These are phyloP conservation scores for Hydraecia micacea DNA, from an alignment of 2,888 invertebrate species.

Conservation along the genomic window DNA sequence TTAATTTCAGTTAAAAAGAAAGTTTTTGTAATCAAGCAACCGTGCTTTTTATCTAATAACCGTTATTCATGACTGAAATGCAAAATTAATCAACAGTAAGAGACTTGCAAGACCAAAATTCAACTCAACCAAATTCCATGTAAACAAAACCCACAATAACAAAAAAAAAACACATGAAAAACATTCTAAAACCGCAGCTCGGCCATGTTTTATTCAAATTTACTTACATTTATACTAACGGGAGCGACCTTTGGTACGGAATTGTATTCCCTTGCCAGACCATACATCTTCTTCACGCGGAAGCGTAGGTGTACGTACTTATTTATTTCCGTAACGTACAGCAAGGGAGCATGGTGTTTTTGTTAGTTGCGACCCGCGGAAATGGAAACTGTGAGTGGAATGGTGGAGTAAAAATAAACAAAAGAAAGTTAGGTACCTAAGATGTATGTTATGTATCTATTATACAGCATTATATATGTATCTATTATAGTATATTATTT, in stretches of 20 bases:
- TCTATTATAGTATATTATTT: too few species aligned
- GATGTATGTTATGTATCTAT: too few species aligned
- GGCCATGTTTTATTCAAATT: constrained; percentile 90
- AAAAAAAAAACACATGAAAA: constrained; percentile 53
- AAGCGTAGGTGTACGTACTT: constrained; percentile 75
- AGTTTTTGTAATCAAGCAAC: background rate
- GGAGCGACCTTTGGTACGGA: constrained; percentile 88
- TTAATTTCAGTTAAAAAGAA: background rate
- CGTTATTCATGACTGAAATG: background rate
- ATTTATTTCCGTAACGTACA: constrained; percentile 84
- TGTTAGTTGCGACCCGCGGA: constrained; percentile 48
- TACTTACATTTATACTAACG: constrained; percentile 90
- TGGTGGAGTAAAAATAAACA: constrained; percentile 10
- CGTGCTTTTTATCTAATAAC: background rate
- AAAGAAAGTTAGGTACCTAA: background rate
- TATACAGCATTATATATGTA: too few species aligned
- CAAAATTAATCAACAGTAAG: background rate
- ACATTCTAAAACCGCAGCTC: constrained; percentile 64
- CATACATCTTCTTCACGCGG: constrained; percentile 89
- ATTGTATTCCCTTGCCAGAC: constrained; percentile 89
- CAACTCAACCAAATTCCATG: constrained; percentile 14
- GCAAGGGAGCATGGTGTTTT: constrained; percentile 61
- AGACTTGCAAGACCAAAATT: background rate
- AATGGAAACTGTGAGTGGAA: constrained; percentile 14
- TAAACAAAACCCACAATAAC: constrained; percentile 54